A percentile compares a stretch with the other conserved stretches of the same genome.
Conservation (phyloP, 2,888 invertebrate species). For the Aleiodes alternator region DNA sequence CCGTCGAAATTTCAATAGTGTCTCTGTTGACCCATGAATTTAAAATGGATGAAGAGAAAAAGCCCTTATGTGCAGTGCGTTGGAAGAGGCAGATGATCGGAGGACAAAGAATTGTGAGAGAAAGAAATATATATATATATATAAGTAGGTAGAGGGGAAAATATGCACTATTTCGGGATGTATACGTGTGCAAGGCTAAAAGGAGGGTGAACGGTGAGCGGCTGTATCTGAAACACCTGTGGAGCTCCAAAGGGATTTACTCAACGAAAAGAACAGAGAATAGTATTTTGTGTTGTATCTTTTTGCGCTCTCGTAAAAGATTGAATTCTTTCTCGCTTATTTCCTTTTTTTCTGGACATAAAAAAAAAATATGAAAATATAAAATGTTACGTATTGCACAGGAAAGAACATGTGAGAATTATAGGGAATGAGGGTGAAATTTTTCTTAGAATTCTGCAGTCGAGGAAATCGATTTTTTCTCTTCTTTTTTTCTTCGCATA, state of each 20-base stretch:
- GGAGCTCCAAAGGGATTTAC: conserved; percentile 57
- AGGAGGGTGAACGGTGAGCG: conserved; percentile 44
- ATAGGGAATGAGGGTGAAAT: no score
- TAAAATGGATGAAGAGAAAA: background rate
- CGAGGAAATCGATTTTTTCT: no score
- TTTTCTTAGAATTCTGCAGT: no score
- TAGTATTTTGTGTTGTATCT: conserved; percentile 42
- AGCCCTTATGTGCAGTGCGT: background rate
- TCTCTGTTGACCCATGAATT: conserved; percentile 1
- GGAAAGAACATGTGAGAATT: no score
- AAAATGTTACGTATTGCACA: no score
- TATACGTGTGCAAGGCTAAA: conserved; percentile 23
- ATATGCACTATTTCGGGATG: background rate
- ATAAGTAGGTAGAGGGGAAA: conserved; percentile 7
- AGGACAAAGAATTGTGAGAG: conserved; percentile 28
- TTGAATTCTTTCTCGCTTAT: conserved; percentile 23
- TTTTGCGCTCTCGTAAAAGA: conserved; percentile 15
- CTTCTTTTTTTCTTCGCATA: no score
- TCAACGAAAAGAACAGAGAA: conserved; percentile 43
- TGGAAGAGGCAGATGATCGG: conserved; percentile 35
- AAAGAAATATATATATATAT: background rate
- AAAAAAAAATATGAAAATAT: background rate
- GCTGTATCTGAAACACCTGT: conserved; percentile 59
- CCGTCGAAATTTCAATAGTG: conserved; percentile 13
- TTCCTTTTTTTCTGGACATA: background rate